phyloP scores from a whole-genome alignment of 2,113 vertebrate genomes.

The Charadrius vociferus region DNA sequence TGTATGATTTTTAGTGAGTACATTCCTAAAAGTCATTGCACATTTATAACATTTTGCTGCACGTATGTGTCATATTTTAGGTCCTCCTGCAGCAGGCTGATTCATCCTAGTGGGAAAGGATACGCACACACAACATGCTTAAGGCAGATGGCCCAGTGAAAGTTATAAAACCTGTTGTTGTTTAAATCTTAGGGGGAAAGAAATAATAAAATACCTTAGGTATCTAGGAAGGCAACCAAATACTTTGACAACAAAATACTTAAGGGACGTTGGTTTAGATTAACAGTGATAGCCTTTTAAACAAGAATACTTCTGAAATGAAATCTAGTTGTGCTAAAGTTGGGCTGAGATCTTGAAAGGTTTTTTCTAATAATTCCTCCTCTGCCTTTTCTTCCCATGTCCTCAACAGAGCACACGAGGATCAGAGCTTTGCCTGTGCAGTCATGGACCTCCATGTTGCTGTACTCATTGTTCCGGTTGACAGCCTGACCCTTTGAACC shows the following conservation, averaged over 20 bases:
- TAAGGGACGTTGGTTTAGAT: neutral
- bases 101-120: constrained; percentile 20
- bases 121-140: neutral
- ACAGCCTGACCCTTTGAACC: neutral
- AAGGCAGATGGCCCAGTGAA: neutral
- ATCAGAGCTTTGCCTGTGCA: neutral
- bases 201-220: neutral
- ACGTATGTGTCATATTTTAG: neutral
- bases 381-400: neutral
- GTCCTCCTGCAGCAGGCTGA: neutral
- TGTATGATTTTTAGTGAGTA: neutral
- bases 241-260: neutral
- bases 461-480: neutral
- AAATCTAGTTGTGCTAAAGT: neutral
- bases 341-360: neutral
- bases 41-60: neutral
- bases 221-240: neutral
- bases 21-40: neutral
- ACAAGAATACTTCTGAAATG: neutral
- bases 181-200: neutral
- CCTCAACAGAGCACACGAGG: neutral
- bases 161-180: neutral
- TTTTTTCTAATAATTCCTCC: neutral
- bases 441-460: neutral
- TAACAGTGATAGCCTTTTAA: neutral